Base-by-base conservation (phyloP, 2,797 vertebrate species). In the Coregonus suidteri region DNA sequence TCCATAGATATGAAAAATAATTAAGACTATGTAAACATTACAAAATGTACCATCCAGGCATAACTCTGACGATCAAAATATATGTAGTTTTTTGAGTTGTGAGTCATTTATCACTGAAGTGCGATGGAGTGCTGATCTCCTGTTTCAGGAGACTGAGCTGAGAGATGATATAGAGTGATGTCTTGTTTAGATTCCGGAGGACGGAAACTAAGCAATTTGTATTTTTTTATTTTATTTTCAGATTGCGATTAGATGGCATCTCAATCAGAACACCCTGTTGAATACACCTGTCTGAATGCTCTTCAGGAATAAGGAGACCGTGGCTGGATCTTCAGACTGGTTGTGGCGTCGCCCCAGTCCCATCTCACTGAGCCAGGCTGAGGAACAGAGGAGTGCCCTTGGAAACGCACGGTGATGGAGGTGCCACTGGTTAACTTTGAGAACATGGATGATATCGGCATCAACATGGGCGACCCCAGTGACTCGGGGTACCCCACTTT, bases 341-440 rank as follows among this genome's bases (percentile, higher is more conserved):
- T 82, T 77, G 79, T 71, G 77, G 88, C 81, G 86, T 80, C 81
- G 74, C 76, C 72, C 77, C 84, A 74, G 76, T 89, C 91, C 87
- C 90, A 76, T 86, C 88, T 84, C 66, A 78, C 86, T 78, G 6
- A 83, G 82, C 89, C 88, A 65, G 85, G 51, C 83, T 82, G 83
- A 83, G 25, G 75, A 83, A 77, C 85, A 87, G 87, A 95, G 85
- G 87, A 89, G 87, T 86, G 92, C 90, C 83, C 91, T 87, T 93
- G 89, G 85, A 93, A 91, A 81, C 92, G 86, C 89, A 93, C 90
- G 85, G 95, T 90, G 85, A 98, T 98, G 97, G 97, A 98, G 91
- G 96, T 98, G 89, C 96, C 97, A 37, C 94, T 99, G 9, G 96
- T 98, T 84, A 95, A 95, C 84, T 98, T 98, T 80, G 96, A 98